Conservation (phyloP, 2,113 vertebrate species). For the Microcebus tavaratra region DNA sequence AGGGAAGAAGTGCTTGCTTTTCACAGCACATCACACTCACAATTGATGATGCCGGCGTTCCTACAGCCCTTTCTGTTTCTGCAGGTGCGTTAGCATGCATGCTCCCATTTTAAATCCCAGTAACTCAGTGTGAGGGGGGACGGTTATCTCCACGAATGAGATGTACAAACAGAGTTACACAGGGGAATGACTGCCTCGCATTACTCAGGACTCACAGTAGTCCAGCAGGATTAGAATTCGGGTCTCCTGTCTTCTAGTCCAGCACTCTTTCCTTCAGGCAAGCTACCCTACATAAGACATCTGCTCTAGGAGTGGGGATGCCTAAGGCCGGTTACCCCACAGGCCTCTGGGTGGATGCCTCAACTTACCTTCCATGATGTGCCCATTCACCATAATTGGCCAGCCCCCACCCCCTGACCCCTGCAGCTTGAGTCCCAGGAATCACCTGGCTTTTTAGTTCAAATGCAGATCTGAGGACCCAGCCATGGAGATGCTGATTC, state of each 20-base stretch:
- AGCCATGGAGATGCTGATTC: background rate
- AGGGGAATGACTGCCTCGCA: background rate
- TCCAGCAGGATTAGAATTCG: background rate
- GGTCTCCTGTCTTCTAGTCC: background rate
- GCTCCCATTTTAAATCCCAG: background rate
- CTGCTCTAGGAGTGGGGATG: background rate
- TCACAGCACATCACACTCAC: background rate
- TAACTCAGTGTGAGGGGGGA: background rate
- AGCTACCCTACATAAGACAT: background rate
- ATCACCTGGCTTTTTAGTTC: background rate
- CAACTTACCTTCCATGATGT: background rate
- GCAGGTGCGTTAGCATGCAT: background rate
- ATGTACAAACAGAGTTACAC: background rate
- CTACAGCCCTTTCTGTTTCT: background rate
- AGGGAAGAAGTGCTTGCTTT: conserved; percentile 4
- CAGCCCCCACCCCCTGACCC: background rate
- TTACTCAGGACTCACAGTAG: background rate
- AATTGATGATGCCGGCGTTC: fast-evolving
- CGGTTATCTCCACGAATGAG: background rate
- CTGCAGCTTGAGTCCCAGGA: background rate
- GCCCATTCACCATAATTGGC: too few relatives aligned
- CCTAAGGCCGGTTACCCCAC: background rate
- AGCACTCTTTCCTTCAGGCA: background rate
- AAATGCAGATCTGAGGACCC: background rate
- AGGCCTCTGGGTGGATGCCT: background rate